Conservation (phyloP, 1,140 invertebrate genomes). For the Philopotamus ludificatus region DNA sequence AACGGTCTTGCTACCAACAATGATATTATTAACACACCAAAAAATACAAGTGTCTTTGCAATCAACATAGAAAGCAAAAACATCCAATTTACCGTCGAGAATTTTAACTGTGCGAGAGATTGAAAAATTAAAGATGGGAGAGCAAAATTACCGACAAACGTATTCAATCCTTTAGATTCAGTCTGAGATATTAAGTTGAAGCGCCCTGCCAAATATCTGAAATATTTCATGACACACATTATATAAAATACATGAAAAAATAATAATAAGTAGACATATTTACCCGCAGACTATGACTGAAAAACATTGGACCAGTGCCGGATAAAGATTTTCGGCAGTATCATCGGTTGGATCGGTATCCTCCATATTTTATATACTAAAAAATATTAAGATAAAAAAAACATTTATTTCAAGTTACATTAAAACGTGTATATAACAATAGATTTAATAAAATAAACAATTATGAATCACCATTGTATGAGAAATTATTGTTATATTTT, state of each 20-base stretch:
- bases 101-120: constrained; percentile 82
- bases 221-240: constrained; percentile 43
- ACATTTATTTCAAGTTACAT: too few relatives aligned
- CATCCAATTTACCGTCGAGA: constrained; percentile 83
- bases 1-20: constrained; percentile 75
- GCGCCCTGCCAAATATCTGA: constrained; percentile 85
- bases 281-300: constrained; percentile 87
- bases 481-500: too few relatives aligned
- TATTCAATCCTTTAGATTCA: constrained; percentile 89
- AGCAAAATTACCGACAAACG: constrained; percentile 91
- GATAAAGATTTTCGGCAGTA: constrained; percentile 83
- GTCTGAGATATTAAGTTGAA: constrained; percentile 78
- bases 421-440: too few relatives aligned
- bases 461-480: too few relatives aligned
- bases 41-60: constrained; percentile 84
- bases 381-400: not conserved
- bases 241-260: not conserved
- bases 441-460: too few relatives aligned
- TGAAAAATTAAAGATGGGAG: constrained; percentile 90
- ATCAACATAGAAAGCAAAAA: constrained; percentile 84
- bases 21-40: constrained; percentile 76
- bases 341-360: constrained; percentile 55
- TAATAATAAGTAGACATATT: constrained; percentile 44
- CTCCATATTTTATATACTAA: constrained; percentile 20
- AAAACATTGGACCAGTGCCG: constrained; percentile 89